phyloP scores from a whole-genome alignment of 2,797 vertebrate genomes.

The Coreius guichenoti region DNA sequence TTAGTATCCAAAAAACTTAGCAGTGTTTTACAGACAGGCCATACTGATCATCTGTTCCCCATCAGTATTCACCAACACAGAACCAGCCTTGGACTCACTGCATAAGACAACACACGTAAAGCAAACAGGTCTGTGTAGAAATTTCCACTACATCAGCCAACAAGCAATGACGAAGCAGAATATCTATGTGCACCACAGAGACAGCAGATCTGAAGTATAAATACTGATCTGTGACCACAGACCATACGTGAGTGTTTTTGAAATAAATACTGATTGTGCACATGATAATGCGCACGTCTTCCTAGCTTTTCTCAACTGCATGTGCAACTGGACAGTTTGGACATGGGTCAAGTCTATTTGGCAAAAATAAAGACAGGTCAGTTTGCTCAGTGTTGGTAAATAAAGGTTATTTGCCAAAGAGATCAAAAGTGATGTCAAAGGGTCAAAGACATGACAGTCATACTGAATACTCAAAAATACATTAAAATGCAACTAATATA shows the following conservation, averaged over 20 bases:
- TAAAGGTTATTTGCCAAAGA: neutral
- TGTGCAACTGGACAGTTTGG: neutral
- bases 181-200: neutral
- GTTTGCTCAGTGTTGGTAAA: neutral
- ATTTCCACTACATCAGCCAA: slow-evolving; percentile 26
- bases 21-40: neutral
- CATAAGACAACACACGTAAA: slow-evolving; percentile 11
- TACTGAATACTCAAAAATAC: neutral
- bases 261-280: slow-evolving; percentile 20
- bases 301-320: neutral
- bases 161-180: slow-evolving; percentile 5
- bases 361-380: slow-evolving; percentile 17
- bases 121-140: slow-evolving; percentile 24
- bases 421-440: neutral
- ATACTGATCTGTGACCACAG: slow-evolving; percentile 17
- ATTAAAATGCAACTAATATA: neutral
- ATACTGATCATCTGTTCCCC: neutral
- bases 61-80: slow-evolving; percentile 6
- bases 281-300: neutral
- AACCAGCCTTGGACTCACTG: slow-evolving; percentile 28
- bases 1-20: neutral
- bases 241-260: slow-evolving; percentile 9
- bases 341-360: neutral
- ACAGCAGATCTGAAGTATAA: slow-evolving; percentile 14
- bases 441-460: neutral